Evolutionary conservation across 1,140 invertebrate genomes (phyloP), one percentile per base, ranked within the genome.

Genomic region (Neuroterus valhalla): DNA sequence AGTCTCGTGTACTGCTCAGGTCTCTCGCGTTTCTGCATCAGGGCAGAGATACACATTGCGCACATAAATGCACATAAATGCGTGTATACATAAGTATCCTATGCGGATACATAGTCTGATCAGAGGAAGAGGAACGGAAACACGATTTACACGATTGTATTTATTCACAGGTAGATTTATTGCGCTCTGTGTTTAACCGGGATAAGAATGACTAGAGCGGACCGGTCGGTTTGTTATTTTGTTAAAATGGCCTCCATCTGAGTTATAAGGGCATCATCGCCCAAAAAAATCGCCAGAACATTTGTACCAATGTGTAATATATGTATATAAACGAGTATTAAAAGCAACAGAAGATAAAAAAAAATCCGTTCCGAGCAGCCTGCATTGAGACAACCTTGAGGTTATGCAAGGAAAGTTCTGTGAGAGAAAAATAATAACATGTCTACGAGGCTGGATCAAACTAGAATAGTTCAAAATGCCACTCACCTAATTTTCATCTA

Each of bases 161-260:
- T 80, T 78, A 78, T 80, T 76, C 74, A 68, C 71, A 52, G 38
- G 66, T 75, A 78, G 80, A 82, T 82, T 82, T 80, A 80, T 80
- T 73, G 78, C 74, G 77, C 72, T 74, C 76, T 79, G 78, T 79
- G 78, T 77, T 75, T 69, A 66, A 31, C 12, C 77, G 23, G 75
- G 81, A 82, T 78, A 78, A 80, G 78, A 82, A 82, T 80, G 81
- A 78, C 76, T 82, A 77, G 74, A 82, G 75, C 73, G 78, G 77
- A 78, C 75, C 80, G 77, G 73, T 76, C 80, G 80, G 80, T 81
- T 79, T 81, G 74, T 79, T 52, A 52, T 52, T 52, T 52, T 52
- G 19, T 52, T 52, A 26, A 52, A 52, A 52, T 52, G 52, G 10
- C 12, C 52, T 55, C 15, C 23, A 55, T 55, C 5, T 23, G 12